Base-by-base conservation (phyloP, 1,140 invertebrate species). In the Drosophila setifemur region DNA sequence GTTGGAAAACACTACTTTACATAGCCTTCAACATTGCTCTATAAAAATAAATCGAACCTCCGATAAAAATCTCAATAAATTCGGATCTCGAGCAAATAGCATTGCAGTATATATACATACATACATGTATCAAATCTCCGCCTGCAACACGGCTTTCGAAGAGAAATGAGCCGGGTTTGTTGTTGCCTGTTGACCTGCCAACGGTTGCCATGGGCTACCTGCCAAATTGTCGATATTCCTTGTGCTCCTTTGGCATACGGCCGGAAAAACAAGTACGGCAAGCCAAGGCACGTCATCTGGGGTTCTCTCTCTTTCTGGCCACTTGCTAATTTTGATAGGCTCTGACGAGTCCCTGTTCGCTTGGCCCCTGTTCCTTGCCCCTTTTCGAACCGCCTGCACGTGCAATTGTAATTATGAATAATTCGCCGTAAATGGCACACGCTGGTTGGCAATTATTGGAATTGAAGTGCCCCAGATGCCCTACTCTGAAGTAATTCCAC, bases 381-480 rank as follows among this genome's bases (percentile, higher is more conserved):
- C n/a, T n/a, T n/a, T n/a, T n/a, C n/a, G n/a, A n/a, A n/a, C n/a
- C n/a, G n/a, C 25, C 28, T 37, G 29, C 68, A 45, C 77, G 66
- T 73, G 79, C 78, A 71, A 85, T 74, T 69, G 74, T 61, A 83
- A 83, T 86, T 85, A 85, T 86, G 66, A 85, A 85, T 85, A 85
- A 85, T 85, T 85, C 29, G 60, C 61, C 71, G 86, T 74, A 85
- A 83, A 85, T 83, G 79, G 79, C 79, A 74, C 74, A 69, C 64
- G 31, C 37, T 43, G 29, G 11, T 19, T 12, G 40, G 81, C 81
- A 86, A 85, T 85, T 85, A 85, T 85, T 54, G 81, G 79, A 86
- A 85, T 72, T 72, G 69, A 72, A 72, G 68, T 72, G 69, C 45
- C 68, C 67, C 67, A 72, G 68, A 42, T 71, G 68, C 25, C 18